A percentile compares a stretch with the other conserved stretches of the same genome.
phyloP scores from a whole-genome alignment of 2,797 vertebrate genomes.

The Galago senegalensis region DNA sequence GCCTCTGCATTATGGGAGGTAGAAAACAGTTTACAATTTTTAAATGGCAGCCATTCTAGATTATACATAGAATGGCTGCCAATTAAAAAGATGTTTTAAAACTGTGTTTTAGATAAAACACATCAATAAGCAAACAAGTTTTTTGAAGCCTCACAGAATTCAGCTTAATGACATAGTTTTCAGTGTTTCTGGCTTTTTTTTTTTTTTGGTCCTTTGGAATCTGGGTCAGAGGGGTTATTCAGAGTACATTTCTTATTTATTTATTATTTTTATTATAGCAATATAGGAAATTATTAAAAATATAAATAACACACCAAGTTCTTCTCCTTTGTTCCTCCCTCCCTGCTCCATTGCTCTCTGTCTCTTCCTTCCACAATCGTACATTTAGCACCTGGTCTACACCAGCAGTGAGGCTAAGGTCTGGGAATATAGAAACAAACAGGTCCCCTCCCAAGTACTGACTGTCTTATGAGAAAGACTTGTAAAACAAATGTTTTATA shows the following conservation, averaged over 20 bases:
- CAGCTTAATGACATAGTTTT: neutral
- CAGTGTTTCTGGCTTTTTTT: neutral
- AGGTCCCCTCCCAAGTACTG: rapidly evolving
- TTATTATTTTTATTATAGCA: neutral
- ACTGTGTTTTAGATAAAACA: neutral
- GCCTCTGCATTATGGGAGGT: neutral
- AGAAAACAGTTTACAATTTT: neutral
- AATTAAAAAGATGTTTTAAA: neutral
- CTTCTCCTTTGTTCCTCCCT: neutral
- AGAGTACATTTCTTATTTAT: neutral
- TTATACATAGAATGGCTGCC: neutral
- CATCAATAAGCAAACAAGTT: neutral
- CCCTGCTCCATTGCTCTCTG: no score
- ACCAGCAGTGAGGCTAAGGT: neutral
- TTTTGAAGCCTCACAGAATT: neutral
- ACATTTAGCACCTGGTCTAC: rapidly evolving
- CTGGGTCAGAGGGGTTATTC: neutral
- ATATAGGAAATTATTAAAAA: neutral
- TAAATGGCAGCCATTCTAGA: neutral
- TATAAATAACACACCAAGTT: neutral
- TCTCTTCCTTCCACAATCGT: neutral
- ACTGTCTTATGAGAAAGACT: neutral
- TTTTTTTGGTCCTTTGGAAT: neutral
- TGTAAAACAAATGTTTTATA: neutral
- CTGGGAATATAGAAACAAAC: neutral